Evolutionary conservation across 2,113 vertebrate species (phyloP), one percentile per base, ranked within the genome.

Genomic region (Aegithalos caudatus): DNA sequence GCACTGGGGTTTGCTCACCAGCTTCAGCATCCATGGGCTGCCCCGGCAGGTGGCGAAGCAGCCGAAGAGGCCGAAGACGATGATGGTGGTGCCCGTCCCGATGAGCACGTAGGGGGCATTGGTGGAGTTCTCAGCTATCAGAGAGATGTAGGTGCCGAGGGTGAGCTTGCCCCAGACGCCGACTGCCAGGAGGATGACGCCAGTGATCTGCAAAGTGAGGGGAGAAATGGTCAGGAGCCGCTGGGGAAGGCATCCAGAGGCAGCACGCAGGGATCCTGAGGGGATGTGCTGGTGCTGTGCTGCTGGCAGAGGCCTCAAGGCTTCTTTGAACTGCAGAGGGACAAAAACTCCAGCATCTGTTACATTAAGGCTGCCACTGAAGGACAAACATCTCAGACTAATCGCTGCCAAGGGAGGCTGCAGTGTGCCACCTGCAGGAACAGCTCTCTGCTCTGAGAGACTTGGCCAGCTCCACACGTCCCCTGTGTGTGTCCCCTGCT

Each of bases 11-110:
- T 37, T 16, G 90, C 99, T 98, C 96, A 99, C 99, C 98, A 99
- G 98, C 91, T 99, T 99, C 95, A 99, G 98, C 99, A 99, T 99
- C 99, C 99, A 99, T 98, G 99, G 99, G 97, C 99, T 99, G 92
- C 99, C 99, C 60, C 99, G 98, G 96, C 99, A 99, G 51, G 99
- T 99, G 94, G 99, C 99, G 40, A 99, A 99, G 98, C 99, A 99
- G 92, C 99, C 99, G 17, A 99, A 99, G 91, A 99, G 98, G 80
- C 99, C 99, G 6, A 99, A 99, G 80, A 99, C 98, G 22, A 99
- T 99, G 86, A 99, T 99, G 83, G 99, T 99, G 67, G 99, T 99
- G 18, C 99, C 99, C 27, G 99, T 99, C 82, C 99, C 99, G 3
- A 99, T 99, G 92, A 99, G 99, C 86, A 99, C 99, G 16, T 99